Evolutionary conservation across 53 echinoderm and acorn worm species (phyloP).

Genomic region (Actinopyga echinites): DNA sequence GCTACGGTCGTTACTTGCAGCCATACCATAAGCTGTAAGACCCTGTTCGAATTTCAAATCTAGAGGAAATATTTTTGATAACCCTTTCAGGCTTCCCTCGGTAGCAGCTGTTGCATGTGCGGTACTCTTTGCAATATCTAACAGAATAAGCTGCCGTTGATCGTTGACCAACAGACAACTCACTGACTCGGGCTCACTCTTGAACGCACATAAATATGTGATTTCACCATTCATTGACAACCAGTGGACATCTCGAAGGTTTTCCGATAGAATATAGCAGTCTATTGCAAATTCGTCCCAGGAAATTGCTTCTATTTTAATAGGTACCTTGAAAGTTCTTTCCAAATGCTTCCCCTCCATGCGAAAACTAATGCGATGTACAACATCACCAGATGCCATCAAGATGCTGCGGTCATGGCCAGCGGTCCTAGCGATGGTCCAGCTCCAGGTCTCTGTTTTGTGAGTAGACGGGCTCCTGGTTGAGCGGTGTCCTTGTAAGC

Average conservation of each 20-base stretch:
- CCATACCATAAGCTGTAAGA: no score
- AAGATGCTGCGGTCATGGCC: constrained; percentile 16
- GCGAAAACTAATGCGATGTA: constrained; percentile 11
- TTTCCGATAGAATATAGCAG: not conserved
- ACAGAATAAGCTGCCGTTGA: not conserved
- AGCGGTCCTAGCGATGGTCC: not conserved
- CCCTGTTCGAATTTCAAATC: no score
- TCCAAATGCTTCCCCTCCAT: not conserved
- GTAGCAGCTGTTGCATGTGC: no score
- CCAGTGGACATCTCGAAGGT: constrained; percentile 19
- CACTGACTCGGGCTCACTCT: not conserved
- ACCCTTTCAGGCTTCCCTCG: no score
- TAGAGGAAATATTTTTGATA: no score
- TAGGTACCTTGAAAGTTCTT: not conserved
- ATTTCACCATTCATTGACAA: constrained; percentile 8
- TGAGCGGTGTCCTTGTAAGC: not conserved
- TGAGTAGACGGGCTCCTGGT: not conserved
- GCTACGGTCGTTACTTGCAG: no score
- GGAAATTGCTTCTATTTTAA: constrained; percentile 3
- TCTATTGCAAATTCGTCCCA: constrained; percentile 34
- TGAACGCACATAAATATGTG: not conserved
- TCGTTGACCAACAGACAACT: not conserved
- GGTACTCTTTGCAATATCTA: not conserved
- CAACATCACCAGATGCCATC: not conserved
- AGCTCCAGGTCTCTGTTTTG: not conserved